These are phyloP conservation scores for Varanus salvator DNA, from an alignment of 2,113 vertebrate species.

Conservation along the genomic window DNA sequence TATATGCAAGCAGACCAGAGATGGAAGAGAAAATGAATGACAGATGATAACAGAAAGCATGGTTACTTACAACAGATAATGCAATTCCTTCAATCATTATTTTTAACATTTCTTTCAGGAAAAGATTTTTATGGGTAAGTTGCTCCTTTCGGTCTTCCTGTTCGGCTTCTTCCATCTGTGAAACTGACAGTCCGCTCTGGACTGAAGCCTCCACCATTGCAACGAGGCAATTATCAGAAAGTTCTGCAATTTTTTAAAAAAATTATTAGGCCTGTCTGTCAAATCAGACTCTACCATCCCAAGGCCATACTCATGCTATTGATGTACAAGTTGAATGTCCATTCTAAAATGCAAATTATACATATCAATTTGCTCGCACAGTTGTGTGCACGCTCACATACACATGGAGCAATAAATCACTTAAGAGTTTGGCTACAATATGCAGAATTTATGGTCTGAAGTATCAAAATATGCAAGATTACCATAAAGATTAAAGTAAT, in stretches of 20 bases:
- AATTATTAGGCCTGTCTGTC: conserved; percentile 35
- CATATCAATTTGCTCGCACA: neutral
- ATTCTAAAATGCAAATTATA: neutral
- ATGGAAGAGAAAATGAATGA: neutral
- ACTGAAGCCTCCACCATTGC: conserved; percentile 85
- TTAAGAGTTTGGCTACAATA: neutral
- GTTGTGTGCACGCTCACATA: too few species aligned
- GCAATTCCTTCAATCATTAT: conserved; percentile 92
- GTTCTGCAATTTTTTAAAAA: conserved; percentile 77
- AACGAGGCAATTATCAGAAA: conserved; percentile 86
- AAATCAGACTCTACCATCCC: conserved; percentile 14
- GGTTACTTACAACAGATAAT: conserved; percentile 85
- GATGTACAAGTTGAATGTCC: neutral
- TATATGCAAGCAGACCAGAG: neutral
- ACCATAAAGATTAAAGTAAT: neutral
- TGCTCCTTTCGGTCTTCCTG: conserved; percentile 78
- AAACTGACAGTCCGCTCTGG: conserved; percentile 75
- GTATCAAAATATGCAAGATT: neutral
- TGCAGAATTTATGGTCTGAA: neutral
- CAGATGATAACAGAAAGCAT: neutral
- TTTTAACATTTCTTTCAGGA: conserved; percentile 90
- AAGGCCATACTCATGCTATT: neutral
- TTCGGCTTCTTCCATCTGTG: conserved; percentile 79
- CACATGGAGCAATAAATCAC: neutral
- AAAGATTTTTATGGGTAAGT: conserved; percentile 81